Evolutionary conservation across 2,113 vertebrate genomes (phyloP), one percentile per base, ranked within the genome.

Genomic region (Paracanthobrama guichenoti): DNA sequence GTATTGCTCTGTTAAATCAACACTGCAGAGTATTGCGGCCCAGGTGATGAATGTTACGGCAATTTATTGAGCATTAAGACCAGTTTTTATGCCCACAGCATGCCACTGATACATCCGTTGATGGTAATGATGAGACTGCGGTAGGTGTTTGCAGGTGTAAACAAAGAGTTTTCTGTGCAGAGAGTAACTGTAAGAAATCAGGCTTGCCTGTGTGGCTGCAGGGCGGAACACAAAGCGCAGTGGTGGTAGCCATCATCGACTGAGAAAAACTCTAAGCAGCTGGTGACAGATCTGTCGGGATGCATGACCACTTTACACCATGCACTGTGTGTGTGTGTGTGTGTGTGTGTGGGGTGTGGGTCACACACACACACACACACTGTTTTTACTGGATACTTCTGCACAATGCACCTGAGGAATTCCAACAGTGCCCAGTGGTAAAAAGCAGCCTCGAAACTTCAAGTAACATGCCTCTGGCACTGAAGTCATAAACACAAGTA

Each of bases 301-400:
- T 87, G 92, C 94, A 91, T 93, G 92, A 93, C 91, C 89, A 93
- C 91, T 92, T 90, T 87, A 87, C 89, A 91, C 91, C 86, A 87
- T 82, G 78, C 85, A 89, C 89, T 86, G 88, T 93, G 46, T 48
- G 48, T 50, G 48, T 42, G 42, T 50, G 42, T 50, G 84, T 90
- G 72, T 79, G 78, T 78, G 66, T 77, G 85, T 80, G 82, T 44
- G n/a, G n/a, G n/a, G 82, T 78, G 86, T 82, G 64, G 77, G 78
- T 79, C 84, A 35, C 13, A 79, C 73, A 86, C 55, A 72, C 81
- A 89, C 89, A 82, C 86, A 81, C 57, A 74, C 86, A 84, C 85
- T 92, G 91, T 94, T 94, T 93, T 94, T 89, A 93, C 91, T 91
- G 88, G 88, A 82, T 86, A 89, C 89, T 90, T 91, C 77, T 83